Evolutionary conservation across 2,888 invertebrate genomes (phyloP), one percentile per base, ranked within the genome.

Genomic region (Ochropacha duplaris): DNA sequence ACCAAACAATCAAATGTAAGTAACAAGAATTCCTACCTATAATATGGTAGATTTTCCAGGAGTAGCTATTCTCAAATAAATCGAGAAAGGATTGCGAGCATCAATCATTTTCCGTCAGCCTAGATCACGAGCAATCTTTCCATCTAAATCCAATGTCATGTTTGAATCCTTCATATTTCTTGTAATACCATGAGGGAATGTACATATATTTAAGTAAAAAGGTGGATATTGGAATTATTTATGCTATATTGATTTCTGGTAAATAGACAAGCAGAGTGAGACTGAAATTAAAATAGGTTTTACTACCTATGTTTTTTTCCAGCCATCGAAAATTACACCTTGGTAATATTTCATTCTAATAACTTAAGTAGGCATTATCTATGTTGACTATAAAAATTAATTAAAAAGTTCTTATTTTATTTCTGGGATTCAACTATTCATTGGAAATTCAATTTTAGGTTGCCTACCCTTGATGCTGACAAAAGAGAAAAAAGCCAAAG

Each of bases 101-200:
- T 80, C 78, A 70, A 80, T 80, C 80, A 80, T 76, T 72, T 67
- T 66, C 73, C 69, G 78, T 78, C 79, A 69, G 67, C 72, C 78
- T 74, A 71, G 72, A 71, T 80, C 79, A 78, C 63, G 69, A 63
- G 68, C 78, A 76, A 79, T 78, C 81, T 78, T 79, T 75, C 78
- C 73, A 78, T 78, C 78, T 80, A 78, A 76, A 74, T 77, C 78
- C 72, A 73, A 79, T 78, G 72, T 71, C 66, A 67, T 72, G 69
- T 74, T 71, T 72, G 60, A 64, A 68, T 68, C 72, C 72, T 74
- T 72, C 74, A 68, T 69, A 68, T 68, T 62, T 64, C 58, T 64
- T 56, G 58, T 56, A 50, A 36, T 58, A 49, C 57, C 59, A 62
- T 55, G 55, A 56, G 28, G 49, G 54, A 36, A 54, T 31, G 31